phyloP scores from a whole-genome alignment of 2,888 invertebrate genomes.

The Diachrysia chrysitis region DNA sequence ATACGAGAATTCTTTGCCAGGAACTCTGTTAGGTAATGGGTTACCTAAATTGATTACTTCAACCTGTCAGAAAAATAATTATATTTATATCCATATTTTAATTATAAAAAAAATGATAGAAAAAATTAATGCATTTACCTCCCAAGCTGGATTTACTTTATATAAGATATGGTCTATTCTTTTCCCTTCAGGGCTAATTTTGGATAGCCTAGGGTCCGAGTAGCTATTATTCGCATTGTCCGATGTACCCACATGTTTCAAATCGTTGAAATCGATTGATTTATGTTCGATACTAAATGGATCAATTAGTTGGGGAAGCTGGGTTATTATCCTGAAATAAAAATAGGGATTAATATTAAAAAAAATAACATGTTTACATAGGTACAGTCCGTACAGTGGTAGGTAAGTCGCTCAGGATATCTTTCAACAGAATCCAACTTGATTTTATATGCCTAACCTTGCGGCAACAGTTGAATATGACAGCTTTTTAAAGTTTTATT shows the following conservation, averaged over 20 bases:
- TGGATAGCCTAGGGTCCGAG: slow-evolving; percentile 87
- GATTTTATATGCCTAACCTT: too few relatives aligned
- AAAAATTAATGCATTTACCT: slow-evolving; percentile 63
- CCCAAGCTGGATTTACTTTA: slow-evolving; percentile 72
- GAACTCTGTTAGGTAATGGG: slow-evolving; percentile 93
- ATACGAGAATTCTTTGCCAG: slow-evolving; percentile 92
- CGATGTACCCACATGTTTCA: slow-evolving; percentile 90
- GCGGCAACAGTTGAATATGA: too few relatives aligned
- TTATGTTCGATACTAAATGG: slow-evolving; percentile 70
- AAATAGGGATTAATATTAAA: slow-evolving; percentile 5
- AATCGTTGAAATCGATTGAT: slow-evolving; percentile 60
- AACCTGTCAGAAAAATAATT: slow-evolving; percentile 67
- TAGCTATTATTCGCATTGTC: slow-evolving; percentile 93
- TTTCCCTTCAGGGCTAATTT: slow-evolving; percentile 92
- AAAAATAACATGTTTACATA: not conserved
- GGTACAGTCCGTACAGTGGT: too few relatives aligned
- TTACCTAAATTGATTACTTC: slow-evolving; percentile 89
- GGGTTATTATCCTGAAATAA: slow-evolving; percentile 80
- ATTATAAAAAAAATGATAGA: not conserved
- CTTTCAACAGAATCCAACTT: too few relatives aligned
- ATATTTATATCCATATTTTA: not conserved
- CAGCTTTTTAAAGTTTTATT: too few relatives aligned
- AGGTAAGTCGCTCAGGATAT: too few relatives aligned
- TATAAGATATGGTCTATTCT: slow-evolving; percentile 98
- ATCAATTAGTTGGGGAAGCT: slow-evolving; percentile 80